Percentiles rank a stretch among this genome's conserved stretches.
These are phyloP conservation scores for Ctenodactylus gundi DNA, from an alignment of 2,113 vertebrate genomes.

Conservation along the genomic window DNA sequence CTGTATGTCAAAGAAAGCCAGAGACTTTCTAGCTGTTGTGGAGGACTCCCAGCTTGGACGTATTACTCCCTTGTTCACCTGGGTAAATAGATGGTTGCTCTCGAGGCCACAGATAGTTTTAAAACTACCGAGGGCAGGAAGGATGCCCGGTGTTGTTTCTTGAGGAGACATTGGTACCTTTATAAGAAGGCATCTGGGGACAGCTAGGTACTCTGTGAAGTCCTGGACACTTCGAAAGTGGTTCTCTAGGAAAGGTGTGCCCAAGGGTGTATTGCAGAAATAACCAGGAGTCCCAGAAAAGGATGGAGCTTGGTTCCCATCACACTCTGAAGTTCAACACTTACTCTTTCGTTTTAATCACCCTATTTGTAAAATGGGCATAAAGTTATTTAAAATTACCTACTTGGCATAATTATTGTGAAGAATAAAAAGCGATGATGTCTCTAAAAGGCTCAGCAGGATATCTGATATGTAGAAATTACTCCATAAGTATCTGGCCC, in stretches of 20 bases:
- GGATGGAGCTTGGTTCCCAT: neutral
- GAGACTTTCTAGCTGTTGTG: neutral
- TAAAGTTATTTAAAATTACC: conserved; percentile 14
- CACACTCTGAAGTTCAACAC: neutral
- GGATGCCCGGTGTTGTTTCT: neutral
- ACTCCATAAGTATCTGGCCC: neutral
- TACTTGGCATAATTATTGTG: neutral
- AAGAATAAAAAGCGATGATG: conserved; percentile 8
- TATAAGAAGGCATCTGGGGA: neutral
- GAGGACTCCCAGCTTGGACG: neutral
- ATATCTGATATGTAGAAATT: neutral
- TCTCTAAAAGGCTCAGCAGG: conserved; percentile 10
- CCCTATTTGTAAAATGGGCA: neutral
- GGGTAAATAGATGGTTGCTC: neutral
- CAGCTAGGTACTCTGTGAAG: neutral
- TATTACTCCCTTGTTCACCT: neutral
- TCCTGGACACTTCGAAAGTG: neutral
- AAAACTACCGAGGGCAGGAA: neutral
- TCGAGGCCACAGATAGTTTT: neutral
- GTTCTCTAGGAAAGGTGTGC: neutral
- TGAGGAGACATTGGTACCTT: neutral
- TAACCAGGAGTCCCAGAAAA: neutral
- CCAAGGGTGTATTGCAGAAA: neutral
- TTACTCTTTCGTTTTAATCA: neutral
- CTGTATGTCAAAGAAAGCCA: neutral